A percentile compares a stretch with the other conserved stretches of the same genome.
phyloP scores from a whole-genome alignment of 2,888 invertebrate species.

The Thymelicus sylvestris region DNA sequence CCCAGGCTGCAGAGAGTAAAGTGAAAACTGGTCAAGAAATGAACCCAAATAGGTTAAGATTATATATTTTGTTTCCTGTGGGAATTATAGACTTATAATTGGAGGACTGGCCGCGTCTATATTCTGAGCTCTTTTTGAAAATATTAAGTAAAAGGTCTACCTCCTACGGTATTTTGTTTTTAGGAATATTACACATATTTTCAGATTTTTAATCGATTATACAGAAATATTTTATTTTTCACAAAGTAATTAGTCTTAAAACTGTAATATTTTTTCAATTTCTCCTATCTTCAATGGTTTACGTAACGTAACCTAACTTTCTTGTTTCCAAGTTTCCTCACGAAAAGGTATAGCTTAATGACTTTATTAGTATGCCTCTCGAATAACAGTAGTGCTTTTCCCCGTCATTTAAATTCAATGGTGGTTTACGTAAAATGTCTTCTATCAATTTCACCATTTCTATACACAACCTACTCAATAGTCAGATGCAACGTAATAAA shows the following conservation, averaged over 20 bases:
- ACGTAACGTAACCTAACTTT: constrained; percentile 25
- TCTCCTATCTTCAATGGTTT: constrained; percentile 15
- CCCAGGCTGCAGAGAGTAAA: not conserved
- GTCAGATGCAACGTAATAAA: constrained; percentile 1
- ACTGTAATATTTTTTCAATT: not conserved
- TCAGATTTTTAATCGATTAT: no score
- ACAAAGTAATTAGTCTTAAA: no score
- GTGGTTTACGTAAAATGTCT: constrained; percentile 33
- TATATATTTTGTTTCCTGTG: no score
- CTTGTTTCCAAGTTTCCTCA: constrained; percentile 19
- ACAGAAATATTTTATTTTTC: no score
- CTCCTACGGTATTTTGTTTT: no score
- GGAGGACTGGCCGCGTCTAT: no score
- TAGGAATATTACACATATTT: no score
- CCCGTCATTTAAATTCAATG: constrained; percentile 42
- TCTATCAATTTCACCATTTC: constrained; percentile 19
- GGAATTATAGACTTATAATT: no score
- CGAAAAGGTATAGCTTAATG: constrained; percentile 31
- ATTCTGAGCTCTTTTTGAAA: no score
- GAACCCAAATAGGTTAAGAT: not conserved
- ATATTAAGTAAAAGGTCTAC: no score
- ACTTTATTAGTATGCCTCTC: constrained; percentile 40
- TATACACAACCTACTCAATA: constrained; percentile 8
- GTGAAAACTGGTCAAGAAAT: constrained; percentile 1
- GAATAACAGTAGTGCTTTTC: constrained; percentile 41